Evolutionary conservation across 2,797 vertebrate genomes (phyloP), one percentile per base, ranked within the genome.

Genomic region (Lateolabrax maculatus): DNA sequence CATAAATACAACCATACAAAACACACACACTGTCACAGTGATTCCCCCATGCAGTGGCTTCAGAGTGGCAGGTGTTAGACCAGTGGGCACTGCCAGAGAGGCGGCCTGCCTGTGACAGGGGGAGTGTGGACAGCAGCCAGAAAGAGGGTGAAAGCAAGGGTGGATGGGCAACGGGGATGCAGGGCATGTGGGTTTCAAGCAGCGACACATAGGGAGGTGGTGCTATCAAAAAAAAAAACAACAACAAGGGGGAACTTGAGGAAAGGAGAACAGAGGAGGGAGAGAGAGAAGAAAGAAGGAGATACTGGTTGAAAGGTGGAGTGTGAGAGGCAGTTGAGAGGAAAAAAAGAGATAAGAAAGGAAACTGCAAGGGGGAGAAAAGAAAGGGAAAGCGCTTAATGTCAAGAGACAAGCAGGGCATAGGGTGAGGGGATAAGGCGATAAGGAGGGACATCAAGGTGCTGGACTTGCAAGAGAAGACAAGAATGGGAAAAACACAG

Each of bases 21-120:
- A 44, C 37, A 60, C 48, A 60, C 48, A 72, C 16, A 1, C 6
- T 48, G 76, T 57, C 67, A 39, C 48, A 49, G 43, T 8, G 51
- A 65, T 25, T 68, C 37, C 27, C 46, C 52, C 77, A 39, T 31
- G 82, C 21, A 13, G 25, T 21, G 73, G 67, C 72, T 25, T 57
- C 60, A 71, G 62, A 73, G 84, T 67, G 75, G 77, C 87, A 93
- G 88, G 90, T 91, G 90, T 84, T 75, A 49, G 75, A 85, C 84
- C 83, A 67, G 89, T 83, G 81, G 87, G 74, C 56, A 29, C 2
- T 67, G 71, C 51, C 83, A 80, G 57, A 77, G 63, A 74, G 48
- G 63, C 64, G 61, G 79, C 57, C 44, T 44, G 61, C 48, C 80
- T 65, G 62, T 58, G 53, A 77, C 13, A 58, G 60, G 37, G 41